Base-by-base conservation (phyloP, 2,888 invertebrate species). In the Campoletis raptor region DNA sequence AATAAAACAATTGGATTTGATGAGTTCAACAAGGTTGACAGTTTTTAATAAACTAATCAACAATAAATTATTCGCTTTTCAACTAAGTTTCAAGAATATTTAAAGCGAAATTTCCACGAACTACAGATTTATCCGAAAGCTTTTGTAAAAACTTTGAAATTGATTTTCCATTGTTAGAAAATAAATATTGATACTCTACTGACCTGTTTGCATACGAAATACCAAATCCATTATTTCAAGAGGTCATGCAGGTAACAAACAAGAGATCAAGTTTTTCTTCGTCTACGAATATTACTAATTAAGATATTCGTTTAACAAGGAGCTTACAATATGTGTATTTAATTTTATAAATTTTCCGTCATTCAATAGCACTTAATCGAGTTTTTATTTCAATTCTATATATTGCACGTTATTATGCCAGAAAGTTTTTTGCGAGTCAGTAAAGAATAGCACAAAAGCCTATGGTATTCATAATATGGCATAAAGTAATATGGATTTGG, bases 401-500 rank as follows among this genome's bases (percentile, higher is more conserved):
- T 48, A 66, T 37, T n/a, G 18, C 66, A n/a, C 18, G 66, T 37
- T 9, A 66, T 30, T 30, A 30, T 30, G 36, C 30, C 36, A 1
- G 8, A 30, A 42, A 18, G 8, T 30, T 15, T 18, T 30, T 5
- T 8, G n/a, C n/a, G 76, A 64, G 48, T 8, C 15, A 6, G 64
- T 37, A 54, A 30, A 12, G 30, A 36, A 81, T 69, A 36, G 36
- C 24, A 12, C 73, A 73, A 79, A 57, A 45, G 40, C 48, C 42
- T 12, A 54, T 37, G 12, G n/a, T 36, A 73, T 54, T 57, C 73
- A 21, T 2, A 42, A 48, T 74, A 54, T 37, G 15, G 18, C 36
- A 40, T 61, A 69, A 45, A 8, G 36, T n/a, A 52, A 10, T 30
- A 30, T 48, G 67, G 36, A 54, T 78, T 30, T 18, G 42, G 48